A percentile compares a stretch with the other conserved stretches of the same genome.
Conservation (phyloP, 2,797 vertebrate genomes). For the Lophura swinhoii region DNA sequence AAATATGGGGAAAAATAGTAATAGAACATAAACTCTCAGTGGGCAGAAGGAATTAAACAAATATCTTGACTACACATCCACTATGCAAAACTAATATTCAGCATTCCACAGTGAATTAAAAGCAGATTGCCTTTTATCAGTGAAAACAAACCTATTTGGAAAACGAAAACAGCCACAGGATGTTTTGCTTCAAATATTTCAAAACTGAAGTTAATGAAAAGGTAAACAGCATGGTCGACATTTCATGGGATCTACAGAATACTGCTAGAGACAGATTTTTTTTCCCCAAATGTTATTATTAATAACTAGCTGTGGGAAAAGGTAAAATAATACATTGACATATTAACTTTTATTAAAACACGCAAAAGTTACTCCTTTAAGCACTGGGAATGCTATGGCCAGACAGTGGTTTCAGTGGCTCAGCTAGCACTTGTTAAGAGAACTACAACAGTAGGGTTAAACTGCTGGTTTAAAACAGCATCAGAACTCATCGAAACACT, state of each 20-base stretch:
- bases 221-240: constrained; percentile 34
- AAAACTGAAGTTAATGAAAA: constrained; percentile 56
- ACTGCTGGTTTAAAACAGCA: background rate
- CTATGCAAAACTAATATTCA: constrained; percentile 47
- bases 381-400: fast-evolving
- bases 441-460: background rate
- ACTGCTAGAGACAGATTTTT: background rate
- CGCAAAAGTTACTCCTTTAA: background rate
- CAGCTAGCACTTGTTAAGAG: background rate
- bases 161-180: constrained; percentile 51
- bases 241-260: constrained; percentile 15
- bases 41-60: constrained; percentile 44
- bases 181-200: constrained; percentile 64
- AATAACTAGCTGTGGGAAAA: background rate
- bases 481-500: background rate
- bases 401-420: background rate
- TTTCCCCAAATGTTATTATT: background rate
- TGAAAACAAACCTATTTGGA: constrained; percentile 52
- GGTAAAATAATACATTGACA: background rate
- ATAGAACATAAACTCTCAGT: constrained; percentile 23
- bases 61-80: constrained; percentile 15
- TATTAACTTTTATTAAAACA: background rate
- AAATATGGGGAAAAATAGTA: background rate
- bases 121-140: constrained; percentile 59
- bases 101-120: constrained; percentile 64